phyloP scores from a whole-genome alignment of 92 coral and sea anemone genomes.

The Blastomussa wellsi region DNA sequence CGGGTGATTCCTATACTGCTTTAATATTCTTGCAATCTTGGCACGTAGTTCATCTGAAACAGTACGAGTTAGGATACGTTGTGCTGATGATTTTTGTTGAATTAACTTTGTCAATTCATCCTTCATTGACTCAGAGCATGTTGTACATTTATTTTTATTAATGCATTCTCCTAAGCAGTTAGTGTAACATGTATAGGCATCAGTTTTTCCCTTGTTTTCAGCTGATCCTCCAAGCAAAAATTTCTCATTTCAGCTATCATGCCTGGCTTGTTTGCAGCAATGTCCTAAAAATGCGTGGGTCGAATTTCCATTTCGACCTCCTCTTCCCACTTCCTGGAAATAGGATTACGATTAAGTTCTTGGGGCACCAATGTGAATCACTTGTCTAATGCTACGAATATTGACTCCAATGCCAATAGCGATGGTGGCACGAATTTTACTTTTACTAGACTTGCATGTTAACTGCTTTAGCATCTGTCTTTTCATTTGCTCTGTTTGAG shows the following conservation, averaged over 20 bases:
- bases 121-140: conserved; percentile 23
- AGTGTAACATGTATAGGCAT: no score
- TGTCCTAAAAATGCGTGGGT: conserved; percentile 32
- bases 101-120: background rate
- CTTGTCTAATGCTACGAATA: conserved; percentile 51
- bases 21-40: conserved; percentile 20
- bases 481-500: conserved; percentile 62
- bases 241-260: conserved; percentile 46
- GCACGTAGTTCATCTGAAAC: conserved; percentile 38
- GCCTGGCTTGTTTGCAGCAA: conserved; percentile 51
- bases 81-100: conserved; percentile 11
- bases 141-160: conserved; percentile 21
- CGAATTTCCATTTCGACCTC: conserved; percentile 60
- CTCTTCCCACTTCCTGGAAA: conserved; percentile 64
- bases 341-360: conserved; percentile 56
- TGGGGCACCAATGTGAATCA: conserved; percentile 60
- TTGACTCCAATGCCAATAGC: conserved; percentile 62
- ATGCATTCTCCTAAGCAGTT: no score
- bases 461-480: conserved; percentile 49
- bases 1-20: conserved; percentile 45
- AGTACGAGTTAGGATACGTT: conserved; percentile 20
- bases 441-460: conserved; percentile 26
- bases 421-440: conserved; percentile 54
- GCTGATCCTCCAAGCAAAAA: conserved; percentile 31
- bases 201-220: no score